Percentiles rank a stretch among this genome's conserved stretches.
phyloP scores from a whole-genome alignment of 2,888 invertebrate genomes.

The Eupeodes luniger region DNA sequence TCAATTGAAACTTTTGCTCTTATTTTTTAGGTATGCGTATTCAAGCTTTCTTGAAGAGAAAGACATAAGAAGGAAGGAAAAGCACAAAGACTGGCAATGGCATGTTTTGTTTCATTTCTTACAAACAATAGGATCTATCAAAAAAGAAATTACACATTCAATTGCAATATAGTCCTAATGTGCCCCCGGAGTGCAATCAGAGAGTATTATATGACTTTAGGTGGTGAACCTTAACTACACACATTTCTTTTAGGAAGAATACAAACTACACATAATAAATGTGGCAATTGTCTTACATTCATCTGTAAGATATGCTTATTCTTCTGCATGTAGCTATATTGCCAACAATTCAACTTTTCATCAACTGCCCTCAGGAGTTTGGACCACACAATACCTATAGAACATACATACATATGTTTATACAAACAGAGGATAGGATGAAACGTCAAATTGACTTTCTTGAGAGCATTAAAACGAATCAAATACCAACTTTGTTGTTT shows the following conservation, averaged over 20 bases:
- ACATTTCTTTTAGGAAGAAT: slow-evolving; percentile 52
- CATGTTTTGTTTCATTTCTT: slow-evolving; percentile 7
- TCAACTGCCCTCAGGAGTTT: slow-evolving; percentile 36
- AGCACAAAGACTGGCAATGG: not conserved
- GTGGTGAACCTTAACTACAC: slow-evolving; percentile 78
- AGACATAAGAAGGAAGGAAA: not conserved
- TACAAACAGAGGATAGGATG: slow-evolving; percentile 59
- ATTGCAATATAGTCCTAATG: slow-evolving; percentile 80
- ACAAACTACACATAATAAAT: slow-evolving; percentile 57
- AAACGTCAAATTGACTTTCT: slow-evolving; percentile 72
- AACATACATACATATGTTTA: not conserved
- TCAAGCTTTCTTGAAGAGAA: not conserved
- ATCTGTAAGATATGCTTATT: slow-evolving; percentile 59
- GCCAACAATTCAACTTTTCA: slow-evolving; percentile 49
- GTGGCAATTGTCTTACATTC: slow-evolving; percentile 69
- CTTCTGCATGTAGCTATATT: slow-evolving; percentile 63
- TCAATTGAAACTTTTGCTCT: no score
- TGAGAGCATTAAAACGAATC: slow-evolving; percentile 68
- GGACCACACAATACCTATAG: not conserved
- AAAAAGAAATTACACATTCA: slow-evolving; percentile 79
- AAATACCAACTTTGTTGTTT: slow-evolving; percentile 69
- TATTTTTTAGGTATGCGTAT: no score
- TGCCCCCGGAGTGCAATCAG: slow-evolving; percentile 82
- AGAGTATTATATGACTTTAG: slow-evolving; percentile 82
- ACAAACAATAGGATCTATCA: not conserved